phyloP scores from a whole-genome alignment of 2,888 invertebrate genomes.

The Acutogordius australiensis region DNA sequence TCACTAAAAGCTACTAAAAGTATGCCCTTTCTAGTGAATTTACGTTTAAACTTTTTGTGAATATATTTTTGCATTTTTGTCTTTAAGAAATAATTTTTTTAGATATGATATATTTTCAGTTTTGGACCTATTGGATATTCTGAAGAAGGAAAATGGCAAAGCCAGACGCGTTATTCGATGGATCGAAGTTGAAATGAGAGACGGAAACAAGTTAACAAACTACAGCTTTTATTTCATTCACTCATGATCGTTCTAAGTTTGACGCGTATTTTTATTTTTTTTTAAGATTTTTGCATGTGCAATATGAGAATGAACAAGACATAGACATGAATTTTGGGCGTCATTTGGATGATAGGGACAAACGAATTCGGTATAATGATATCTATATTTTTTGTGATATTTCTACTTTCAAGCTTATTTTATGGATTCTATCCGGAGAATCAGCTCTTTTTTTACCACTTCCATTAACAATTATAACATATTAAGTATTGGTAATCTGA shows the following conservation, averaged over 20 bases:
- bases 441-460: background rate
- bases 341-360: background rate
- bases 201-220: conserved; percentile 10
- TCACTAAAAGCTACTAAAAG: too few relatives aligned
- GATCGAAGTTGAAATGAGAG: background rate
- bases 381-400: background rate
- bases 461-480: too few relatives aligned
- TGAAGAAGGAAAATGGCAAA: background rate
- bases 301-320: background rate
- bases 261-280: conserved; percentile 6
- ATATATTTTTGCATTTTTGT: too few relatives aligned
- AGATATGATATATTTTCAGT: too few relatives aligned
- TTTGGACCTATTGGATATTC: background rate
- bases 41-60: too few relatives aligned
- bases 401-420: too few relatives aligned
- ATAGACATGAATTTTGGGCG: background rate
- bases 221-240: background rate
- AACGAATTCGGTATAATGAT: background rate
- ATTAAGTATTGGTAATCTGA: too few relatives aligned
- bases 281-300: background rate
- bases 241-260: too few relatives aligned
- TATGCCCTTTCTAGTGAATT: too few relatives aligned
- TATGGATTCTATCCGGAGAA: too few relatives aligned
- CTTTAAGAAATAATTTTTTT: too few relatives aligned
- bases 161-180: background rate